Evolutionary conservation across 2,113 vertebrate genomes (phyloP).

Genomic region (Stigmatopora argus): DNA sequence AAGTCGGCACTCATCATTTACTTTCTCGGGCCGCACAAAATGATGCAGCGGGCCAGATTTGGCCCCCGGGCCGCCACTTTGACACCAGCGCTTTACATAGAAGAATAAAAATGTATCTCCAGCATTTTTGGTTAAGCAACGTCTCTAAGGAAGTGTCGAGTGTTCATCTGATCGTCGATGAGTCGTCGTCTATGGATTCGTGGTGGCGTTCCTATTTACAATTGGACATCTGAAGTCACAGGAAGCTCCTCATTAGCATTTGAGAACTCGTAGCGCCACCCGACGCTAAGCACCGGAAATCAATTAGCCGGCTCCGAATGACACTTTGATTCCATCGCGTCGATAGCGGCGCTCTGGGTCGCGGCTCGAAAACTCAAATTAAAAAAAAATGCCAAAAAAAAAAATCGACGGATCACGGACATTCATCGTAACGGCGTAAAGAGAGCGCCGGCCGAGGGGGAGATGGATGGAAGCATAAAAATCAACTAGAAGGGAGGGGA

Average conservation of each 20-base stretch:
- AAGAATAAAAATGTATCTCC: too few species aligned
- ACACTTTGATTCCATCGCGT: slow-evolving; percentile 39
- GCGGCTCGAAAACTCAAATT: not conserved
- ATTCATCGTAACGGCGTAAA: slow-evolving; percentile 56
- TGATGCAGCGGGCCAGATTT: too few species aligned
- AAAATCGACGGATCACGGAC: slow-evolving; percentile 46
- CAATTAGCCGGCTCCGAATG: slow-evolving; percentile 33
- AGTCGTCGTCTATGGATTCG: too few species aligned
- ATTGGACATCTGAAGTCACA: not conserved
- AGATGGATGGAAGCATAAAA: slow-evolving; percentile 40
- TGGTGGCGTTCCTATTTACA: too few species aligned
- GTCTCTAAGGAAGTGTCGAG: too few species aligned
- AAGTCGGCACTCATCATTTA: too few species aligned
- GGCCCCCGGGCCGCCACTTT: too few species aligned
- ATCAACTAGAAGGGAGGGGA: slow-evolving; percentile 20
- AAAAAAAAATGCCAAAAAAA: slow-evolving; percentile 12
- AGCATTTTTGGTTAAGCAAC: too few species aligned
- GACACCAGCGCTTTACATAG: too few species aligned
- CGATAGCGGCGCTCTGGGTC: slow-evolving; percentile 43
- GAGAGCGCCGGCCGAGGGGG: slow-evolving; percentile 14
- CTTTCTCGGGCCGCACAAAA: too few species aligned
- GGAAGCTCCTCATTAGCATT: slow-evolving; percentile 10
- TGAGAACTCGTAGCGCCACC: slow-evolving; percentile 20
- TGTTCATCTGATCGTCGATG: too few species aligned
- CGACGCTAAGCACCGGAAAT: slow-evolving; percentile 34